Conservation (phyloP, 2,888 invertebrate genomes). For the Gnatocerus cornutus region DNA sequence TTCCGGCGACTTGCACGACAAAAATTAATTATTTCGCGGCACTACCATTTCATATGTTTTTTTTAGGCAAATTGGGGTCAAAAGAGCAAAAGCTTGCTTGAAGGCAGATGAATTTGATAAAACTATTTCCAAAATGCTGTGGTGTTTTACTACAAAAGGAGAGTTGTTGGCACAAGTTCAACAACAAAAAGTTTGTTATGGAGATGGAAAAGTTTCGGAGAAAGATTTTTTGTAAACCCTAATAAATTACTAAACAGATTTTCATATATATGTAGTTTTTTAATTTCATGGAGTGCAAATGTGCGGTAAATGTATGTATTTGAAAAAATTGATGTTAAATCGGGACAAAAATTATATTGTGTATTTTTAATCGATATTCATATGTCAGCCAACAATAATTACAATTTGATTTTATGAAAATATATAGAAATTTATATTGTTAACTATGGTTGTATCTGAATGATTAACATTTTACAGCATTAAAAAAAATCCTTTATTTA, state of each 20-base stretch:
- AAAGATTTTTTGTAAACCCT: conserved; percentile 12
- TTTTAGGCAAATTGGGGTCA: too few relatives aligned
- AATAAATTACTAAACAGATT: conserved; percentile 22
- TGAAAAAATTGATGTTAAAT: too few relatives aligned
- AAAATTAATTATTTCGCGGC: conserved; percentile 47
- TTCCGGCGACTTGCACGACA: conserved; percentile 35
- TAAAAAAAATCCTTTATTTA: too few relatives aligned
- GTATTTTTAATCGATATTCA: neutral
- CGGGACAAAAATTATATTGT: too few relatives aligned
- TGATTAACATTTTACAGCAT: too few relatives aligned
- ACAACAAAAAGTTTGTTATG: conserved; percentile 46
- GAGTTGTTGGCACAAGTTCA: conserved; percentile 19
- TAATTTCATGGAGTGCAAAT: neutral
- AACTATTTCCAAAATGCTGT: conserved; percentile 18
- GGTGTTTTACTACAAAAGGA: conserved; percentile 7
- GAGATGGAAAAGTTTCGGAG: conserved; percentile 53
- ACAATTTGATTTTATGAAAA: too few relatives aligned
- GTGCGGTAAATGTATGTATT: too few relatives aligned
- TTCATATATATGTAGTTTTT: neutral
- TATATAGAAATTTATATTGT: too few relatives aligned
- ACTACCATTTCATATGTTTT: conserved; percentile 37
- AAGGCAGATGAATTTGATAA: conserved; percentile 6
- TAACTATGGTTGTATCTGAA: too few relatives aligned
- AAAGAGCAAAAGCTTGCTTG: too few relatives aligned
- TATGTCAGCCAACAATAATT: too few relatives aligned